Evolutionary conservation across 1,140 invertebrate genomes (phyloP).

Genomic region (Pseudomyrmex concolor): DNA sequence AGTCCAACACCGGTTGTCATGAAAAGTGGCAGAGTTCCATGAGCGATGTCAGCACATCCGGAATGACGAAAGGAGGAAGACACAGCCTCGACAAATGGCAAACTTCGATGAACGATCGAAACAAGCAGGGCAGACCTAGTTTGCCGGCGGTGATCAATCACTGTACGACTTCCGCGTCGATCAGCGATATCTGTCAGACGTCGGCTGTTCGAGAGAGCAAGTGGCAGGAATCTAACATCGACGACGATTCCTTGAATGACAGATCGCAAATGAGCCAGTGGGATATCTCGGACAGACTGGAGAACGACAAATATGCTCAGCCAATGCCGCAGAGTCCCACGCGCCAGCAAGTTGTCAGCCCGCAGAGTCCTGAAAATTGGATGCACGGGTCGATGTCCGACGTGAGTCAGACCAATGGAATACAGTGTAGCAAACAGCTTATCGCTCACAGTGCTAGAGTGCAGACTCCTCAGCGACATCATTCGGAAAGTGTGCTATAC

Average conservation of each 20-base stretch:
- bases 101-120: conserved; percentile 79
- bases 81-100: conserved; percentile 78
- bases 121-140: conserved; percentile 74
- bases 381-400: conserved; percentile 80
- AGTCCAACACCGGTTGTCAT: conserved; percentile 68
- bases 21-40: conserved; percentile 86
- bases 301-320: conserved; percentile 71
- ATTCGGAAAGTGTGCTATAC: conserved; percentile 92
- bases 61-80: conserved; percentile 67
- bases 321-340: conserved; percentile 74
- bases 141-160: conserved; percentile 73
- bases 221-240: conserved; percentile 78
- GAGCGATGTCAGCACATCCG: conserved; percentile 84
- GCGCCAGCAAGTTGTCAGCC: conserved; percentile 63
- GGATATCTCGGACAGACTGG: conserved; percentile 69
- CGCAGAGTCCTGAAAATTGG: conserved; percentile 73
- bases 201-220: conserved; percentile 68
- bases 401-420: conserved; percentile 76
- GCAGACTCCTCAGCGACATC: conserved; percentile 91
- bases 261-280: conserved; percentile 67
- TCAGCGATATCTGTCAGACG: conserved; percentile 68
- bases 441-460: conserved; percentile 93
- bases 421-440: conserved; percentile 86
- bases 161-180: conserved; percentile 64
- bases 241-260: conserved; percentile 68